Percentiles rank a stretch among this genome's conserved stretches.
Conservation (phyloP, 2,797 vertebrate species). For the Sebastes wilsoni region DNA sequence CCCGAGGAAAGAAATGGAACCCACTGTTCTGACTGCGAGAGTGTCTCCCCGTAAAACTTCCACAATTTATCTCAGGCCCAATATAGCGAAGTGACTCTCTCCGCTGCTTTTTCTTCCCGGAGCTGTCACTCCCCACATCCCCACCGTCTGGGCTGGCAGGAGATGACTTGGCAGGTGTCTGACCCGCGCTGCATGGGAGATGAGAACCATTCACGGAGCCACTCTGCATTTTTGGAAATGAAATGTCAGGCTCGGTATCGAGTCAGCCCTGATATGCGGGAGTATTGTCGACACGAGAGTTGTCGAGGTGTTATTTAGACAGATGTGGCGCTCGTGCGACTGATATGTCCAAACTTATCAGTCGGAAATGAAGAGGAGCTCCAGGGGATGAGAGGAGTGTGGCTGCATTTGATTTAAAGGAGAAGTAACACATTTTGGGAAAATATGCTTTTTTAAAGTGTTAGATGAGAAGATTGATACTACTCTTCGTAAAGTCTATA, state of each 20-base stretch:
- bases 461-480: background rate
- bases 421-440: background rate
- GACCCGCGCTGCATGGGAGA: constrained; percentile 43
- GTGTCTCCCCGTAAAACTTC: constrained; percentile 39
- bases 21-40: constrained; percentile 31
- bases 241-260: constrained; percentile 57
- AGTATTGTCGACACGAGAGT: background rate
- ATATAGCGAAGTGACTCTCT: constrained; percentile 48
- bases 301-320: constrained; percentile 55
- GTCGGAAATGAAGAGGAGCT: constrained; percentile 13
- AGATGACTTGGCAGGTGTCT: constrained; percentile 67
- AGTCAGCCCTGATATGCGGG: constrained; percentile 16
- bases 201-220: constrained; percentile 42
- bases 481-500: background rate
- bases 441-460: background rate
- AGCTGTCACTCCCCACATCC: constrained; percentile 61
- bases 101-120: constrained; percentile 51
- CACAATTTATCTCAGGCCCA: constrained; percentile 40
- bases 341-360: constrained; percentile 28
- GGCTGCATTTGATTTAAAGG: constrained; percentile 24
- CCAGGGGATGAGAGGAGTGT: background rate
- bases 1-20: constrained; percentile 49
- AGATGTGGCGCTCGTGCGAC: constrained; percentile 40
- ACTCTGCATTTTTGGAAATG: constrained; percentile 53
- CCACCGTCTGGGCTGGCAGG: constrained; percentile 44